Base-by-base conservation (phyloP, 2,797 vertebrate species). In the Distichodus sexfasciatus region DNA sequence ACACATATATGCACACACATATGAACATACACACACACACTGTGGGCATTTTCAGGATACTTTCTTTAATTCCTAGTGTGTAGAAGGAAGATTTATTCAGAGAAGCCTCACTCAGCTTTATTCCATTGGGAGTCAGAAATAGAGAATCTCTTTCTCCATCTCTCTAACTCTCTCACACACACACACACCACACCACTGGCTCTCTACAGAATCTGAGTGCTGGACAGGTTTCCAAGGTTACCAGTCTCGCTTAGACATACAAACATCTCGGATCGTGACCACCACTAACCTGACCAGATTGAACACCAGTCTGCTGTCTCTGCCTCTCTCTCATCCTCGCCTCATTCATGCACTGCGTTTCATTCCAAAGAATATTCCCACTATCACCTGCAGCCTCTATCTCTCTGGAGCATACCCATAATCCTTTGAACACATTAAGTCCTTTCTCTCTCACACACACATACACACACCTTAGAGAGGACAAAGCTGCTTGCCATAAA, bases 151-250 rank as follows among this genome's bases (percentile, higher is more conserved):
- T n/a, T n/a, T n/a, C n/a, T n/a, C 40, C 24, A 21, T 26, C 57
- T 41, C 57, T 41, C 60, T 24, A 44, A 50, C 31, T 26, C 44
- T 50, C 41, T 46, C 66, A 31, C 19, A 50, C 31, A 46, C 60
- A 36, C 68, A 54, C 58, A 62, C 36, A 62, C n/a, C n/a, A n/a
- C 36, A 51, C 26, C 58, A 54, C 58, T 53, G 68, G 41, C 43
- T 71, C 43, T 51, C 41, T 23, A 55, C n/a, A 43, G 19, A 35
- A 36, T 43, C 19, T 11, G 23, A 29, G 28, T 35, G 44, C n/a
- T 26, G 38, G 54, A 72, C 62, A 66, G 61, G 71, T 72, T 66
- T 41, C 55, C 71, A 67, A 43, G 71, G 71, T 53, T 60, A 67
- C 71, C 31, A 60, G 55, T 36, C 48, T 53, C 3, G 6, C 54